These are phyloP conservation scores for Protobothrops flavoviridis DNA, from an alignment of 2,113 vertebrate genomes.

Conservation along the genomic window DNA sequence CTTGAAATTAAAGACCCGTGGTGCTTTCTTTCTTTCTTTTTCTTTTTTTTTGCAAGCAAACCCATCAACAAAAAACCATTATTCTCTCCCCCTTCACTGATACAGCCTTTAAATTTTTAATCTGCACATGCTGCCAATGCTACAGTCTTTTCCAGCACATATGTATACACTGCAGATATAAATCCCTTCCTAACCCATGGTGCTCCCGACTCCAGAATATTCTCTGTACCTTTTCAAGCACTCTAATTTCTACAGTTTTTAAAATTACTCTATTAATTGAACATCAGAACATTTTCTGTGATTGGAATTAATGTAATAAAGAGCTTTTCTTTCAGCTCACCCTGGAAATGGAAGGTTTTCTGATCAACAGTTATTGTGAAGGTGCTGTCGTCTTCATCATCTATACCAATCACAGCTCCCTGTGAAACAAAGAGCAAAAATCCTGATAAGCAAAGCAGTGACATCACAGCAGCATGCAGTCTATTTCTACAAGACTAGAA, in stretches of 20 bases:
- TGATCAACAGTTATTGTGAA: conserved; percentile 99
- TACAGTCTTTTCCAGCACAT: conserved; percentile 68
- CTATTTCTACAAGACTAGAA: conserved; percentile 72
- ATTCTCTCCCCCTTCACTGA: conserved; percentile 66
- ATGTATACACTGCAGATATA: conserved; percentile 72
- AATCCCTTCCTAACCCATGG: conserved; percentile 75
- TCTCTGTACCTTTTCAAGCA: conserved; percentile 67
- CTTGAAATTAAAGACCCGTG: conserved; percentile 68
- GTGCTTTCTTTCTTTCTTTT: conserved; percentile 1
- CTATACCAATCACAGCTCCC: conserved; percentile 99
- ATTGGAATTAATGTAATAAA: conserved; percentile 63
- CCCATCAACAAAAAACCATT: conserved; percentile 68
- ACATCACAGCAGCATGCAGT: conserved; percentile 86
- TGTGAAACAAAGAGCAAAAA: conserved; percentile 86
- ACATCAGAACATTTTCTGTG: conserved; percentile 43
- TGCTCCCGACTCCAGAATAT: conserved; percentile 70
- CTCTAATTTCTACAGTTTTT: conserved; percentile 66
- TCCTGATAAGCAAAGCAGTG: conserved; percentile 82
- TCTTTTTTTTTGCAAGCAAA: conserved; percentile 64
- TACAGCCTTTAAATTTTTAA: conserved; percentile 75
- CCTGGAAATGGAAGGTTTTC: conserved; percentile 99
- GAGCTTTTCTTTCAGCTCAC: conserved; percentile 80
- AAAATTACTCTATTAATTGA: conserved; percentile 62
- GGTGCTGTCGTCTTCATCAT: conserved; percentile 99
- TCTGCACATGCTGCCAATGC: conserved; percentile 69